These are phyloP conservation scores for Orchesella cincta DNA, from an alignment of 1,140 invertebrate species.

Conservation along the genomic window DNA sequence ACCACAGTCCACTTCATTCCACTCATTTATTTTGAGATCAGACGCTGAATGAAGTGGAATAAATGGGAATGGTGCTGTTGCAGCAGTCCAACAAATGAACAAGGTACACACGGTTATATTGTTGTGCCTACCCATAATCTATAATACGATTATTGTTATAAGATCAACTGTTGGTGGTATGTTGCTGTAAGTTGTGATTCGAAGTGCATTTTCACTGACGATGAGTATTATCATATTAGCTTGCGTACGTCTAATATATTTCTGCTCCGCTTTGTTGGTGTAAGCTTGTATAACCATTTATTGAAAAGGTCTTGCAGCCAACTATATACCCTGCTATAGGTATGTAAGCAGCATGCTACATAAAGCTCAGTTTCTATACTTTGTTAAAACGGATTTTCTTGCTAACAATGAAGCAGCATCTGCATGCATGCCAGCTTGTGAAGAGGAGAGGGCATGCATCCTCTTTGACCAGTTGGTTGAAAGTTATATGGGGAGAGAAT, in stretches of 20 bases:
- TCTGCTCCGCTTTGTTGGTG: no score
- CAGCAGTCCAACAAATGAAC: neutral
- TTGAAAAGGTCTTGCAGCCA: no score
- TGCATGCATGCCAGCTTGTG: neutral
- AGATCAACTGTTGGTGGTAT: conserved; percentile 17
- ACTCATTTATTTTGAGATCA: conserved; percentile 6
- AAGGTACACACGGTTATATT: neutral
- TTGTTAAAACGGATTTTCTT: conserved; percentile 21
- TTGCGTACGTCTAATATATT: no score
- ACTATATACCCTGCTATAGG: no score
- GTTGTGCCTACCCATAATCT: neutral
- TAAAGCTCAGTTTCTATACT: neutral
- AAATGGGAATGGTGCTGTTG: neutral
- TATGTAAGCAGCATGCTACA: neutral
- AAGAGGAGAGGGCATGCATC: conserved; percentile 21
- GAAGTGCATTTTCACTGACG: neutral
- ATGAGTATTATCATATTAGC: no score
- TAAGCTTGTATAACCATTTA: no score
- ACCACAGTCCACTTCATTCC: conserved; percentile 8
- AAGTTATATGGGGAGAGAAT: neutral
- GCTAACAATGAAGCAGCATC: neutral
- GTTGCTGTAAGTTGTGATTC: neutral
- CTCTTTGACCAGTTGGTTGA: conserved; percentile 18
- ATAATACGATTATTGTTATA: conserved; percentile 9
- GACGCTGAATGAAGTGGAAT: neutral